Evolutionary conservation across 2,888 invertebrate species (phyloP), one percentile per base, ranked within the genome.

Genomic region (Pyrocoelia pectoralis): DNA sequence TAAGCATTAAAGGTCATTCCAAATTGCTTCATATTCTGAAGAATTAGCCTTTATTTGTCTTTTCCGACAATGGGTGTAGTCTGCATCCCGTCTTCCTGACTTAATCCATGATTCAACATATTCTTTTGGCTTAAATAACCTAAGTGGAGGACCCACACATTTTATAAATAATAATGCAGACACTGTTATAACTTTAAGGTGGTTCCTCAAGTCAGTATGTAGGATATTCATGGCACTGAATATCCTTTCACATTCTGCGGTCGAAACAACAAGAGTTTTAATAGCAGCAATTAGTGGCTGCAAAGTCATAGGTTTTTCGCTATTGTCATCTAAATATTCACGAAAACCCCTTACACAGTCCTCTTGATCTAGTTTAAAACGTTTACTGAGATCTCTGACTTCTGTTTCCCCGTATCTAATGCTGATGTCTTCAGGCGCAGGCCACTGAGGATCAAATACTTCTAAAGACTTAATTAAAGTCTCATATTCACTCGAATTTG

Each of bases 291-390:
- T 46, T 46, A 46, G 12, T 1, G 46, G 15, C 15, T 12, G 46
- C 9, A 46, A 46, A 9, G 46, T 17, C 46, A 46, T 3, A 48
- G 18, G 48, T 19, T 48, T 48, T 48, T 48, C 6, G 48, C 17
- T 48, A 10, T 12, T 48, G 18, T 18, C 18, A 4, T 48, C n/a
- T 48, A 48, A 48, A 48, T 48, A 48, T 48, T 48, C 18, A 48
- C 19, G 48, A 48, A 48, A 48, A 48, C 17, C 18, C 19, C 48
- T 48, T 9, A 48, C 48, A 19, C 48, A 48, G 48, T 18, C 8
- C 15, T 48, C 48, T 48, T 18, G n/a, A 48, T 48, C 48, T 48
- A 48, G 15, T 48, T 48, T 48, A 48, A 43, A 48, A 48, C 48
- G 19, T n/a, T 8, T 17, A 18, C 17, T 5, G 4, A 48, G 17